Percentiles rank a stretch among this genome's conserved stretches.
phyloP scores from a whole-genome alignment of 1,140 invertebrate species.

The Zelostemma sp. region DNA sequence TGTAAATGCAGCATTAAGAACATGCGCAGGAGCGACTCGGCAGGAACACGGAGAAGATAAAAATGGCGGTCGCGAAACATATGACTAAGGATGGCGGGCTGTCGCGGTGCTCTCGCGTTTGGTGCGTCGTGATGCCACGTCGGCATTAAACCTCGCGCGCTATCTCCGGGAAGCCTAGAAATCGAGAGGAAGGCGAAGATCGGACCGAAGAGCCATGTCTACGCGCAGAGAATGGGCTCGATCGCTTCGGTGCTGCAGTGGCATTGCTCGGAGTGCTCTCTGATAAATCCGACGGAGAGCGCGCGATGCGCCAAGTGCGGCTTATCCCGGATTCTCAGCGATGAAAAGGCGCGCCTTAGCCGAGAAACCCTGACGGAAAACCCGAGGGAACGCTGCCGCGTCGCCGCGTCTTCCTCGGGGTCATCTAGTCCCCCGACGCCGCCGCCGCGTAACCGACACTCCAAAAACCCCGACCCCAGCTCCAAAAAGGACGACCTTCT shows the following conservation, averaged over 20 bases:
- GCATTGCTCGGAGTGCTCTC: slow-evolving; percentile 86
- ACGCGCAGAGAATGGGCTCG: slow-evolving; percentile 80
- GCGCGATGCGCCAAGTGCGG: slow-evolving; percentile 85
- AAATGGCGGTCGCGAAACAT: slow-evolving; percentile 66
- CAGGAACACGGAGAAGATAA: slow-evolving; percentile 27
- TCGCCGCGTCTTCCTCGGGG: slow-evolving; percentile 44
- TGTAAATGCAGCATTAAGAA: too few species aligned
- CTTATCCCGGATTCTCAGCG: slow-evolving; percentile 63
- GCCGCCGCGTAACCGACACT: slow-evolving; percentile 50
- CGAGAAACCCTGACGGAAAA: slow-evolving; percentile 22
- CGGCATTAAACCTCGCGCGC: slow-evolving; percentile 18
- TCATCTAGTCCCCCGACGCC: slow-evolving; percentile 61
- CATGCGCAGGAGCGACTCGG: too few species aligned
- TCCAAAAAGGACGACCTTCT: slow-evolving; percentile 2
- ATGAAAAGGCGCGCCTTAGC: slow-evolving; percentile 49
- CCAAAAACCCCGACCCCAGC: neutral
- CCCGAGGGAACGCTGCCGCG: slow-evolving; percentile 19
- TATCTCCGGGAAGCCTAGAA: slow-evolving; percentile 5
- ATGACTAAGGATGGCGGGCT: slow-evolving; percentile 66
- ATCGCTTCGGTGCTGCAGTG: slow-evolving; percentile 91
- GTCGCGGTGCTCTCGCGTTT: slow-evolving; percentile 34
- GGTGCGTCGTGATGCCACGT: slow-evolving; percentile 31
- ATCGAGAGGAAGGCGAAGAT: slow-evolving; percentile 19
- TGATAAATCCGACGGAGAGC: slow-evolving; percentile 88
- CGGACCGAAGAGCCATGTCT: slow-evolving; percentile 63